A percentile compares a stretch with the other conserved stretches of the same genome.
Evolutionary conservation across 1,140 invertebrate genomes (phyloP).

Genomic region (Leptinotarsa texana): DNA sequence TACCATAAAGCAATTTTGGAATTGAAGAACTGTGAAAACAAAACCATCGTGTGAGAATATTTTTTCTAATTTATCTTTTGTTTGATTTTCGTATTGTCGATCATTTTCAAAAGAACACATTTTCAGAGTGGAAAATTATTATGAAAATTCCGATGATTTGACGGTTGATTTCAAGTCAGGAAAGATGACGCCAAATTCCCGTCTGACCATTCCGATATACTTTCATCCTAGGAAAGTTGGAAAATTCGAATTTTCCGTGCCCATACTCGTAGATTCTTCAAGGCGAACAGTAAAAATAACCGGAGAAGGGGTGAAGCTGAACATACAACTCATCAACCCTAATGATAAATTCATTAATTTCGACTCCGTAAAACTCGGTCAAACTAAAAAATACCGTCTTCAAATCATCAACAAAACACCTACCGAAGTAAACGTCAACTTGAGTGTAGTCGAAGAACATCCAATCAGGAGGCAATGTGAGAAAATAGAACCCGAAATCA

Average conservation of each 20-base stretch:
- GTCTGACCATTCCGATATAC: slow-evolving; percentile 48
- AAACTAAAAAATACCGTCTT: slow-evolving; percentile 45
- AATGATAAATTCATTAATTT: slow-evolving; percentile 55
- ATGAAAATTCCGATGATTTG: slow-evolving; percentile 48
- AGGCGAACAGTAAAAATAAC: slow-evolving; percentile 48
- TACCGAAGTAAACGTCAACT: slow-evolving; percentile 28
- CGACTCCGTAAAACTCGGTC: slow-evolving; percentile 48
- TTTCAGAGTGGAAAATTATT: slow-evolving; percentile 52
- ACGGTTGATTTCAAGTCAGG: slow-evolving; percentile 43
- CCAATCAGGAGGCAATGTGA: slow-evolving; percentile 29
- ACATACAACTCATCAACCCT: slow-evolving; percentile 52
- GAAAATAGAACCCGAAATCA: slow-evolving; percentile 21
- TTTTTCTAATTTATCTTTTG: slow-evolving; percentile 26
- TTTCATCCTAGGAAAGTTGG: slow-evolving; percentile 53
- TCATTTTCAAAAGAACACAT: no score
- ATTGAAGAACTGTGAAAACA: slow-evolving; percentile 53
- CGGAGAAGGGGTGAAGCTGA: slow-evolving; percentile 54
- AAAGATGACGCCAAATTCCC: slow-evolving; percentile 42
- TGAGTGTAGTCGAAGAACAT: slow-evolving; percentile 21
- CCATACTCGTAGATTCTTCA: slow-evolving; percentile 51
- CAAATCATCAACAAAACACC: slow-evolving; percentile 53
- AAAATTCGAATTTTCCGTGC: slow-evolving; percentile 48
- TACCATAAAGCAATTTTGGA: slow-evolving; percentile 47
- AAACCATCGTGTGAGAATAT: slow-evolving; percentile 42
- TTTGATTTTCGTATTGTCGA: background rate